Evolutionary conservation across 2,113 vertebrate species (phyloP), one percentile per base, ranked within the genome.

Genomic region (Myotis brandtii): DNA sequence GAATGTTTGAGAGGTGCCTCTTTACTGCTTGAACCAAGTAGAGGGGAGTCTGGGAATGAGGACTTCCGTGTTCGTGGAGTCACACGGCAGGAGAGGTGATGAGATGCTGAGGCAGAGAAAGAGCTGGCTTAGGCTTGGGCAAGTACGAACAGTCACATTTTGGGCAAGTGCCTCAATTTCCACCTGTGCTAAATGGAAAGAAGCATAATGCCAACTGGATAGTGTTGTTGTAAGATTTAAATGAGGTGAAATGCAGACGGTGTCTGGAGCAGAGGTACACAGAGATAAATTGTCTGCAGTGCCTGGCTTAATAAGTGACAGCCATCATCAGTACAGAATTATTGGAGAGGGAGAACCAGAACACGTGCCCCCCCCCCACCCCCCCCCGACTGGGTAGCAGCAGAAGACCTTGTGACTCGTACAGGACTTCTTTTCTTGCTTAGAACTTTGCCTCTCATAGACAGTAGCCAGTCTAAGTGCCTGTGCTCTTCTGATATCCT

Each of bases 141-240:
- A 40, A 5, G 82, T 89, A 54, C 20, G 46, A 69, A 48, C 43
- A 18, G 10, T 40, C 17, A 69, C 56, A 52, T 75, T 93, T 92
- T 20, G 66, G 43, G 50, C n/a, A 82, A 83, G 34, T 62, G n/a
- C 30, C 43, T 84, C n/a, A 32, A 14, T 79, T 89, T 79, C 69
- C 16, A 83, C 46, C 23, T 80, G 34, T 67, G 18, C 70, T 46
- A 77, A 80, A 23, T 20, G 70, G 56, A 59, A 96, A 88, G 43
- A 95, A 67, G 48, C 59, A 48, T 8, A 80, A 80, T 50, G 37
- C 17, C 27, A 73, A 54, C n/a, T 34, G 14, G 30, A 75, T 73
- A 83, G 66, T n/a, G 25, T n/a, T n/a, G 25, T 37, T 80, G 50
- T 59, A 76, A 77, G 81, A 77, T 94, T 84, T 67, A 46, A 94